A percentile compares a stretch with the other conserved stretches of the same genome.
phyloP scores from a whole-genome alignment of 1,140 invertebrate species.

The Drosophila asahinai region DNA sequence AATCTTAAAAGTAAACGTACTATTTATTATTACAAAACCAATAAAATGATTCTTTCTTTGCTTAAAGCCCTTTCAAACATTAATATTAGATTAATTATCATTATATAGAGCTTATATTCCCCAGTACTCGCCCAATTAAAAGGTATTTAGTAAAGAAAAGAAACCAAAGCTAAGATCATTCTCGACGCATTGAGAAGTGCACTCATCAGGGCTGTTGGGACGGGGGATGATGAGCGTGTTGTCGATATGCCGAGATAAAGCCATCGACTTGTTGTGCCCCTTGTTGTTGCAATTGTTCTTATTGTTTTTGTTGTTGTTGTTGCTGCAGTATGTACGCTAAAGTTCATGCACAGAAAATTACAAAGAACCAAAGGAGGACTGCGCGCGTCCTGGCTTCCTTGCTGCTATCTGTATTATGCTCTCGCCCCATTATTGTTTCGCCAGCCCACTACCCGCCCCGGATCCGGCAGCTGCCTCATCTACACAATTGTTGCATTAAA shows the following conservation, averaged over 20 bases:
- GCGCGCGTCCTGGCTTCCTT: conserved; percentile 1
- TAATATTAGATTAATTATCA: background rate
- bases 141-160: conserved; percentile 6
- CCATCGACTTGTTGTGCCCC: conserved; percentile 41
- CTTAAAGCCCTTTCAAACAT: too few relatives aligned
- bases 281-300: conserved; percentile 14
- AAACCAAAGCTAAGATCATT: conserved; percentile 45
- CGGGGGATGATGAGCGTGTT: conserved; percentile 31
- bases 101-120: background rate
- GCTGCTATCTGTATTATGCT: conserved; percentile 40
- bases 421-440: conserved; percentile 50
- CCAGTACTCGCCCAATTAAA: background rate
- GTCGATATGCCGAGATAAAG: conserved; percentile 62
- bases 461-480: conserved; percentile 64
- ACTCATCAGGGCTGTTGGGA: conserved; percentile 17
- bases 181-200: conserved; percentile 42
- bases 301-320: conserved; percentile 15
- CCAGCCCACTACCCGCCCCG: conserved; percentile 14
- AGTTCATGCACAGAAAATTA: conserved; percentile 45
- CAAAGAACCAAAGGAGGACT: conserved; percentile 10
- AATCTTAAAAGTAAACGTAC: too few relatives aligned
- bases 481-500: conserved; percentile 80
- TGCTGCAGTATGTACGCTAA: conserved; percentile 30
- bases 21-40: too few relatives aligned
- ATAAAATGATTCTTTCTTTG: too few relatives aligned